These are phyloP conservation scores for Nomada hirtipes DNA, from an alignment of 2,888 invertebrate species.

Conservation along the genomic window DNA sequence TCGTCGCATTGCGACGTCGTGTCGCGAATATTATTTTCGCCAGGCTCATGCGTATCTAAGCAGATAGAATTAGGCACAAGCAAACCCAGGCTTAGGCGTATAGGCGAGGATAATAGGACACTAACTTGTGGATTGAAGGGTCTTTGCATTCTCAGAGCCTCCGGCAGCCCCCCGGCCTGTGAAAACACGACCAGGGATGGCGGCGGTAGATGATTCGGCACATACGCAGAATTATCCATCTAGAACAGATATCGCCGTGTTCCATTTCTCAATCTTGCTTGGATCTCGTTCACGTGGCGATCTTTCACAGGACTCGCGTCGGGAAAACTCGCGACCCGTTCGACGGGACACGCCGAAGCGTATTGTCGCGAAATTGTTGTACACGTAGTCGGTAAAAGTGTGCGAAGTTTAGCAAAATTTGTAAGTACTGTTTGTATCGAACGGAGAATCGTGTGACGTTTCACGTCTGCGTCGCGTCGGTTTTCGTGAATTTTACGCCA, in stretches of 20 bases:
- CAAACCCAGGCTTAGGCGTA: conserved; percentile 53
- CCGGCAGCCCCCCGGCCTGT: conserved; percentile 90
- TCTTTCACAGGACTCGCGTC: not conserved
- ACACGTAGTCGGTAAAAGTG: not conserved
- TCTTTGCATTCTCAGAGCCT: conserved; percentile 90
- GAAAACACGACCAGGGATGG: conserved; percentile 91
- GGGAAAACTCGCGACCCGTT: not conserved
- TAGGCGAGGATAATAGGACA: conserved; percentile 74
- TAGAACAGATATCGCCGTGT: conserved; percentile 79
- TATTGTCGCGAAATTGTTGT: too few species aligned
- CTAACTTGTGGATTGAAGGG: conserved; percentile 90
- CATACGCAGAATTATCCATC: conserved; percentile 92
- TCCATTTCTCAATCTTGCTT: conserved; percentile 47
- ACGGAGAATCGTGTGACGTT: too few species aligned
- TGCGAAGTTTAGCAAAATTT: too few species aligned
- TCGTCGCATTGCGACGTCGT: not conserved
- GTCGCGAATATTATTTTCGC: conserved; percentile 50
- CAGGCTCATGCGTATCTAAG: conserved; percentile 16
- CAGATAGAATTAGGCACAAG: conserved; percentile 20
- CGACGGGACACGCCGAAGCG: not conserved
- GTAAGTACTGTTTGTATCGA: too few species aligned
- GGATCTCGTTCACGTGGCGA: conserved; percentile 12
- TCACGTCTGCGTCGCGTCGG: too few species aligned
- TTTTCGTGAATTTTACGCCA: too few species aligned
- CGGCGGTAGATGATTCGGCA: conserved; percentile 90